Percentiles rank a stretch among this genome's conserved stretches.
Conservation (phyloP, 1,140 invertebrate genomes). For the Papilio polytes region DNA sequence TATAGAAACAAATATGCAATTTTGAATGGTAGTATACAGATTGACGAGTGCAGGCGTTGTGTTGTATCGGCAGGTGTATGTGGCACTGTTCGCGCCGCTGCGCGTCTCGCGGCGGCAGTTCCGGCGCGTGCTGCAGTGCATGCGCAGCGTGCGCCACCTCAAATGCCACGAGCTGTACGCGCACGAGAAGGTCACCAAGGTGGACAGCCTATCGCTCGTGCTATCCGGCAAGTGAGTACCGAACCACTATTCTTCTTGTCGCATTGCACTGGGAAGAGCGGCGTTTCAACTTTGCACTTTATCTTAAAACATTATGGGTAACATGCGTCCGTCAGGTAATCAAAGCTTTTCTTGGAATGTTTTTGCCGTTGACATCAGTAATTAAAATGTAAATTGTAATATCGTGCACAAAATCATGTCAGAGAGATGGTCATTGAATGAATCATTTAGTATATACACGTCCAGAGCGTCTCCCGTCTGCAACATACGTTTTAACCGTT, state of each 20-base stretch:
- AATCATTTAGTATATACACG: neutral
- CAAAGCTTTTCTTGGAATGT: neutral
- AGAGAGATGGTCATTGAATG: neutral
- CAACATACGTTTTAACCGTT: neutral
- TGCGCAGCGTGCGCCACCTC: slow-evolving; percentile 90
- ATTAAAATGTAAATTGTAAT: neutral
- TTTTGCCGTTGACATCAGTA: neutral
- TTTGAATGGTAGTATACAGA: too few species aligned
- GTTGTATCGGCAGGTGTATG: slow-evolving; percentile 87
- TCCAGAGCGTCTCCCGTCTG: neutral
- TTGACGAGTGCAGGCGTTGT: neutral
- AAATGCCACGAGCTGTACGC: slow-evolving; percentile 95
- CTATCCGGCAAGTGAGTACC: slow-evolving; percentile 93
- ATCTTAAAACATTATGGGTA: too few species aligned
- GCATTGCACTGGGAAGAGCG: neutral
- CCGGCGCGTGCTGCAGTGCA: slow-evolving; percentile 91
- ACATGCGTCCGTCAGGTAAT: too few species aligned
- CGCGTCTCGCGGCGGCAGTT: slow-evolving; percentile 92
- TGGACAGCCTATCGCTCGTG: slow-evolving; percentile 93
- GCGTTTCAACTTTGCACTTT: too few species aligned
- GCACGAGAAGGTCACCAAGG: slow-evolving; percentile 94
- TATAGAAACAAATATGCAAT: too few species aligned
- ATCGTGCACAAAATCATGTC: neutral
- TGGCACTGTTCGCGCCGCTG: slow-evolving; percentile 92
- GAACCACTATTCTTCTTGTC: neutral